A percentile compares a stretch with the other conserved stretches of the same genome.
These are phyloP conservation scores for Phaethornis superciliosus DNA, from an alignment of 2,113 vertebrate genomes.

Conservation along the genomic window DNA sequence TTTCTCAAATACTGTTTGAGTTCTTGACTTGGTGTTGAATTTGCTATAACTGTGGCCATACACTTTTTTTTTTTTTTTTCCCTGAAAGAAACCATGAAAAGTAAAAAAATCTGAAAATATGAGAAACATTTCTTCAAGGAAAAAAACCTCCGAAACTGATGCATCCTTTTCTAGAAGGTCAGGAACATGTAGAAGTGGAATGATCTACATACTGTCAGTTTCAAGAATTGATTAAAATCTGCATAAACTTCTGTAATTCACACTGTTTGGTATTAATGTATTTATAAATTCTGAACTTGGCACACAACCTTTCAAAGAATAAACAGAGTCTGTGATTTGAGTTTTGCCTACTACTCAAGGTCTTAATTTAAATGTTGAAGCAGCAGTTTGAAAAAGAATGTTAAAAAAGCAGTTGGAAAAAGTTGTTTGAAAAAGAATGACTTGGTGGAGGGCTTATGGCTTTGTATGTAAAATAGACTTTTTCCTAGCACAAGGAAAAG, in stretches of 20 bases:
- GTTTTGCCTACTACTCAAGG: neutral
- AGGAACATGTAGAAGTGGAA: neutral
- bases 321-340: neutral
- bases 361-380: neutral
- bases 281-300: neutral
- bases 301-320: neutral
- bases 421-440: neutral
- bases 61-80: neutral
- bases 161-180: neutral
- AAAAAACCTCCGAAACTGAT: neutral
- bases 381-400: neutral
- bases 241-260: neutral
- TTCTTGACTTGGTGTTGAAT: neutral
- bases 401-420: no score
- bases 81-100: neutral
- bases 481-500: neutral
- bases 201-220: neutral
- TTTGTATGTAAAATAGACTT: neutral
- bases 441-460: neutral
- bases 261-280: neutral
- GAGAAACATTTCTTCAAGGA: neutral
- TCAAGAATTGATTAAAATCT: neutral
- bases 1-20: neutral
- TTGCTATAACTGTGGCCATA: neutral
- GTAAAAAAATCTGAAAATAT: neutral